These are phyloP conservation scores for Charanyca ferruginea DNA, from an alignment of 2,888 invertebrate genomes.

Conservation along the genomic window DNA sequence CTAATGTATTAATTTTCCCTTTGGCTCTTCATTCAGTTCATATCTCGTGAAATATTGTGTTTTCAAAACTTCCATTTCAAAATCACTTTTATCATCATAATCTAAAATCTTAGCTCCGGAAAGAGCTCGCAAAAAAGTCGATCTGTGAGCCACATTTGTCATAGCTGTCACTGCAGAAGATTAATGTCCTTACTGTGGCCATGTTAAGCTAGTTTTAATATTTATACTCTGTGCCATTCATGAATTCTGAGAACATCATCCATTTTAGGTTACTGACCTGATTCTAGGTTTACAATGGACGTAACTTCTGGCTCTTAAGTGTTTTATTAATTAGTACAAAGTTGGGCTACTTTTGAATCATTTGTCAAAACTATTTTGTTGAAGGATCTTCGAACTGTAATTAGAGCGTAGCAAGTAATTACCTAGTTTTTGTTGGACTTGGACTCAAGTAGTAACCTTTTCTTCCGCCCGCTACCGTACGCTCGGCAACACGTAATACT, in stretches of 20 bases:
- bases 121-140: slow-evolving; percentile 44
- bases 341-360: not conserved
- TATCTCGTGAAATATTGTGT: slow-evolving; percentile 5
- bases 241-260: slow-evolving; percentile 54
- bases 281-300: slow-evolving; percentile 29
- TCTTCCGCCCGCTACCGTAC: no score
- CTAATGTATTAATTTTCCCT: not conserved
- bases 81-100: slow-evolving; percentile 57
- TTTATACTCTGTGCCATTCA: slow-evolving; percentile 59
- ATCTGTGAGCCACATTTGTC: slow-evolving; percentile 61
- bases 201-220: slow-evolving; percentile 59
- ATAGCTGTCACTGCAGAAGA: slow-evolving; percentile 58
- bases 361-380: slow-evolving; percentile 7
- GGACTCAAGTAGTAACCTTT: not conserved
- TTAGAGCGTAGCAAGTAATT: not conserved
- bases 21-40: not conserved
- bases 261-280: slow-evolving; percentile 49
- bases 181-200: slow-evolving; percentile 50
- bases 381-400: not conserved
- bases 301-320: not conserved
- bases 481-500: no score
- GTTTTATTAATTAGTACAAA: slow-evolving; percentile 21
- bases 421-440: not conserved
- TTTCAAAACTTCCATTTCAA: slow-evolving; percentile 27
- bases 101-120: slow-evolving; percentile 47